Percentiles rank a stretch among this genome's conserved stretches.
These are phyloP conservation scores for Acrobasis consociella DNA, from an alignment of 2,888 invertebrate species.

Conservation along the genomic window DNA sequence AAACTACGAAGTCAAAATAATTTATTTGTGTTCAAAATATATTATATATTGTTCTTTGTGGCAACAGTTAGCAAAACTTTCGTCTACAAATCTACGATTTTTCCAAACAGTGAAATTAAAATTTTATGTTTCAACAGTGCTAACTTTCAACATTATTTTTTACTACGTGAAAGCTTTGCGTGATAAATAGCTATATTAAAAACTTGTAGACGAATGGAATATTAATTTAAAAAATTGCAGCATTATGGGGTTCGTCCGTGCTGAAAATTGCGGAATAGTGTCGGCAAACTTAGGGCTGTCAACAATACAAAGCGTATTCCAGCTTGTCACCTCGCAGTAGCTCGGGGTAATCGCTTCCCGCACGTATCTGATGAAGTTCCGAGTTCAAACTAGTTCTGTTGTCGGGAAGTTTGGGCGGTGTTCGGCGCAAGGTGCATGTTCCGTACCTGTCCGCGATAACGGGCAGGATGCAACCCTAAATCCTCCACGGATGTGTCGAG, in stretches of 20 bases:
- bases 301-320: slow-evolving; percentile 39
- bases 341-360: slow-evolving; percentile 28
- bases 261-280: background rate
- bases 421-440: slow-evolving; percentile 69
- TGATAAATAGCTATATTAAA: slow-evolving; percentile 12
- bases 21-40: no score
- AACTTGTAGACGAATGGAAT: background rate
- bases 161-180: slow-evolving; percentile 6
- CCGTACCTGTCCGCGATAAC: slow-evolving; percentile 68
- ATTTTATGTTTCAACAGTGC: slow-evolving; percentile 50
- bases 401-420: slow-evolving; percentile 70
- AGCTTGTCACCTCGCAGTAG: slow-evolving; percentile 42
- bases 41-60: no score
- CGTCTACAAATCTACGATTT: background rate
- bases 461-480: slow-evolving; percentile 67
- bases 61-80: no score
- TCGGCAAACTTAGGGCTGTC: slow-evolving; percentile 17
- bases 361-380: slow-evolving; percentile 57
- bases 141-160: slow-evolving; percentile 5
- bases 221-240: background rate
- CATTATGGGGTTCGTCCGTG: slow-evolving; percentile 4
- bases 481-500: slow-evolving; percentile 58
- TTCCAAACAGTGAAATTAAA: background rate
- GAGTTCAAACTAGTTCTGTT: slow-evolving; percentile 78
- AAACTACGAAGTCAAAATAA: no score